Conservation (phyloP, 2,797 vertebrate genomes). For the Perdix hodgsoniae region DNA sequence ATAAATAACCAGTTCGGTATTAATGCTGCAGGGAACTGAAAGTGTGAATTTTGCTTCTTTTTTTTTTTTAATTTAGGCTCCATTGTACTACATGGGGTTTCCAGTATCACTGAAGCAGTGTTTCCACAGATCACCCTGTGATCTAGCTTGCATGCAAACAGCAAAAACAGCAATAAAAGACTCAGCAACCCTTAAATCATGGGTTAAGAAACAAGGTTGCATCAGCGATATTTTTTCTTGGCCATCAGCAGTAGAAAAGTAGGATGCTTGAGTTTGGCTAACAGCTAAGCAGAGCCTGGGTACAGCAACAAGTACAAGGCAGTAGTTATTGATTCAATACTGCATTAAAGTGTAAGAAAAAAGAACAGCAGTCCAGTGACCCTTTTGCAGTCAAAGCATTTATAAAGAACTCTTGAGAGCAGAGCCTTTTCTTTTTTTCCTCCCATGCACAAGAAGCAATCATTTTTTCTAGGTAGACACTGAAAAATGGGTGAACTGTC, state of each 20-base stretch:
- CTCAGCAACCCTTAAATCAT: neutral
- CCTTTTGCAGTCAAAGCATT: neutral
- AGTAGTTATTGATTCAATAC: neutral
- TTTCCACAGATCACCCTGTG: neutral
- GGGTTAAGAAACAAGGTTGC: neutral
- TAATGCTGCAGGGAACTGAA: neutral
- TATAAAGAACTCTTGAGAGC: neutral
- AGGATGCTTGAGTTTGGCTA: neutral
- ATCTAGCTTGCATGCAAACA: neutral
- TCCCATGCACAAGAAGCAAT: rapidly evolving
- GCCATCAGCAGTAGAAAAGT: neutral
- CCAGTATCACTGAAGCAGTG: neutral
- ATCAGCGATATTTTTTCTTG: neutral
- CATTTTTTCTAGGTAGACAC: neutral
- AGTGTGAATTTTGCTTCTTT: rapidly evolving
- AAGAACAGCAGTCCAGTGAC: neutral
- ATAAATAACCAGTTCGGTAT: neutral
- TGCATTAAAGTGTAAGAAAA: neutral
- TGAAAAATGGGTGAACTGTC: neutral
- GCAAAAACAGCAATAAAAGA: neutral
- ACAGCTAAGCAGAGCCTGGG: neutral
- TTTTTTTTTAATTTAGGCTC: neutral
- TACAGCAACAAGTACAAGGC: neutral
- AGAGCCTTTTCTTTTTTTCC: neutral
- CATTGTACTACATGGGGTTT: neutral